These are phyloP conservation scores for Tanypteryx hageni DNA, from an alignment of 2,888 invertebrate species.

Conservation along the genomic window DNA sequence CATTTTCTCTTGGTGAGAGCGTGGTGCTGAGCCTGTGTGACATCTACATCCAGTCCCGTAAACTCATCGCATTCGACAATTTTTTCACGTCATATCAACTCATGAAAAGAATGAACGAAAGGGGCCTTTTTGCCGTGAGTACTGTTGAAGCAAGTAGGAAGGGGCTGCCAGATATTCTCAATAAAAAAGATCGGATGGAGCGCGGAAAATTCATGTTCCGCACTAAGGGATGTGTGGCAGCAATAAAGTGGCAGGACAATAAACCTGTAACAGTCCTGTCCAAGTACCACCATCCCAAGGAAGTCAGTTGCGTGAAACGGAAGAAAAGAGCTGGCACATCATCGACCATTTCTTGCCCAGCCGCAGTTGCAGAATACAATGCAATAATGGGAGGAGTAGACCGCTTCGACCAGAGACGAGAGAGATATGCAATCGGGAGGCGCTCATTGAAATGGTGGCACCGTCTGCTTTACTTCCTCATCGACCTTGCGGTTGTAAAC, in stretches of 20 bases:
- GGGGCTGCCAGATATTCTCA: background rate
- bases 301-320: background rate
- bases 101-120: no score
- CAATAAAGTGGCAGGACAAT: background rate
- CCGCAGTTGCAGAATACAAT: background rate
- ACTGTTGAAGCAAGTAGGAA: background rate
- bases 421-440: background rate
- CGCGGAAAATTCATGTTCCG: background rate
- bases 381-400: no score
- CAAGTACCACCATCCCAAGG: background rate
- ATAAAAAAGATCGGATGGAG: background rate
- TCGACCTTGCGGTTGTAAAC: background rate
- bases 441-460: background rate
- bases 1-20: no score
- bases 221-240: no score
- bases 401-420: background rate
- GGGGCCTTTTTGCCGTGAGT: background rate
- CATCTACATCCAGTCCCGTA: no score
- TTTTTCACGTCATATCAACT: no score
- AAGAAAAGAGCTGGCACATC: background rate
- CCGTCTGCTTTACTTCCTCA: background rate
- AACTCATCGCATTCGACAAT: no score
- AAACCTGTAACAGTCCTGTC: background rate
- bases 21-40: no score
- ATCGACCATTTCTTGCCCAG: background rate